Percentiles rank a stretch among this genome's conserved stretches.
Evolutionary conservation across 2,113 vertebrate genomes (phyloP).

Genomic region (Monarcha castaneiventris): DNA sequence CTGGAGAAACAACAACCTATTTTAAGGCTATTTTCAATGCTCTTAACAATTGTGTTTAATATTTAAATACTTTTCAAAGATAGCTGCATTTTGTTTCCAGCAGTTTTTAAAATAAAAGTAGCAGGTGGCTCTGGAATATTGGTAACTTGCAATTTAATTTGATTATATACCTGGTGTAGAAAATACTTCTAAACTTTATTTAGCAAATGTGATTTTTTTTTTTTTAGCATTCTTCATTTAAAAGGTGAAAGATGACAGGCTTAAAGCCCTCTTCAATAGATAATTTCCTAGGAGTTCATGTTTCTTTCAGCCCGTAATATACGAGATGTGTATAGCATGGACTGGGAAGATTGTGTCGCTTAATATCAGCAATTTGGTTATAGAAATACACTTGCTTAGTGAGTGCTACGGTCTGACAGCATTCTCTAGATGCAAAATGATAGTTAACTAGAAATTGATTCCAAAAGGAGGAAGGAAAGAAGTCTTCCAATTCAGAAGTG

Average conservation of each 20-base stretch:
- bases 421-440: neutral
- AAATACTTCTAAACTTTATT: neutral
- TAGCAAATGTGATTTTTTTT: neutral
- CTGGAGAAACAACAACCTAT: conserved; percentile 39
- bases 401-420: neutral
- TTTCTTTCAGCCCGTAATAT: neutral
- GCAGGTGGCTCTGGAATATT: neutral
- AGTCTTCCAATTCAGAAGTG: neutral
- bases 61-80: conserved; percentile 28
- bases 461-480: neutral
- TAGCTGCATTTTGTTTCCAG: conserved; percentile 3
- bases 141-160: neutral
- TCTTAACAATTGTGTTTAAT: neutral
- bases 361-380: neutral
- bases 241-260: neutral
- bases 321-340: neutral
- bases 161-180: neutral
- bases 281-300: neutral
- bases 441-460: neutral
- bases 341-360: neutral
- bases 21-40: conserved; percentile 20
- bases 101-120: conserved; percentile 10
- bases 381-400: neutral
- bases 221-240: neutral
- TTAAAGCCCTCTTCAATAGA: neutral